Percentiles rank a stretch among this genome's conserved stretches.
Evolutionary conservation across 2,113 vertebrate species (phyloP).

Genomic region (Lepidiolamprologus cunningtoni): DNA sequence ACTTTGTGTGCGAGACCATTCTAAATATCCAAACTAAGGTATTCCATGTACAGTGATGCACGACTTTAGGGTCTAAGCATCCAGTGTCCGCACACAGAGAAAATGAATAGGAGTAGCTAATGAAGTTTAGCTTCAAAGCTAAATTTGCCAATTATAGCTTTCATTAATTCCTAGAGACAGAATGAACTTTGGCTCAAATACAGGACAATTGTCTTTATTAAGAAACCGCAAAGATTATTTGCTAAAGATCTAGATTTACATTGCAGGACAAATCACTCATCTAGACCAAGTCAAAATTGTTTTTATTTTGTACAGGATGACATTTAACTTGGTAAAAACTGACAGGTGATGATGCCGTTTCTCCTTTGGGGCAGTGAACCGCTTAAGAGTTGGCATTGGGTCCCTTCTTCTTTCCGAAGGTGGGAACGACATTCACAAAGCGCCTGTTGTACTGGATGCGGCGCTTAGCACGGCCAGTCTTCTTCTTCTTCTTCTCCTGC

Average conservation of each 20-base stretch:
- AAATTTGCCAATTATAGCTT: background rate
- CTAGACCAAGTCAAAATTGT: constrained; percentile 35
- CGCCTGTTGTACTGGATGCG: constrained; percentile 81
- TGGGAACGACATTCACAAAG: constrained; percentile 77
- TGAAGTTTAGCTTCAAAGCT: background rate
- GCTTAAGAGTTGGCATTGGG: constrained; percentile 77
- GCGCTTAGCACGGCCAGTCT: constrained; percentile 78
- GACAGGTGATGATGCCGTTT: background rate
- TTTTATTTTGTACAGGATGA: constrained; percentile 66
- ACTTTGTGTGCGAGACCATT: accelerated
- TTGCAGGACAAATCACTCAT: background rate
- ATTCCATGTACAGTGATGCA: background rate
- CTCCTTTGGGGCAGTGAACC: background rate
- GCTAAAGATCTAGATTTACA: background rate
- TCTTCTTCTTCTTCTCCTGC: constrained; percentile 82
- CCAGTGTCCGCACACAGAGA: too few relatives aligned
- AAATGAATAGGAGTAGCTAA: background rate
- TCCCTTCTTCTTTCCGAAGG: constrained; percentile 81
- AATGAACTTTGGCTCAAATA: background rate
- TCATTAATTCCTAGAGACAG: background rate
- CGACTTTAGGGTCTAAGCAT: accelerated
- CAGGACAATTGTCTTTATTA: background rate
- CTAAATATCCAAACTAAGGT: background rate
- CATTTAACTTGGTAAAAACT: constrained; percentile 40
- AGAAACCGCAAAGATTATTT: background rate